Evolutionary conservation across 2,797 vertebrate species (phyloP).

Genomic region (Chaenodraco wilsoni): DNA sequence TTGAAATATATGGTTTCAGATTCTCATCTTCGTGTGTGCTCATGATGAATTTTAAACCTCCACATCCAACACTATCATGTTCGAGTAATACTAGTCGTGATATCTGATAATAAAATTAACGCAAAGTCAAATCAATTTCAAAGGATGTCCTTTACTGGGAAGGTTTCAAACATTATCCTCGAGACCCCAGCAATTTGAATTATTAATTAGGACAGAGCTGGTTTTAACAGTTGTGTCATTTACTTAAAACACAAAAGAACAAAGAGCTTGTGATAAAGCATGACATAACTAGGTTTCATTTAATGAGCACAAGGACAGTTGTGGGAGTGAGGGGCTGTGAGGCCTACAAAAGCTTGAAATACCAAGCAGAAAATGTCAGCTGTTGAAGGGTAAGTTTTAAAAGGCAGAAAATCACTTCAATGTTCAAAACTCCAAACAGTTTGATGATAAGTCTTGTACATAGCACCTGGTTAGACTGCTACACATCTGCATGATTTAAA

Average conservation of each 20-base stretch:
- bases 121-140: slow-evolving; percentile 4
- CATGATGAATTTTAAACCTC: background rate
- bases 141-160: background rate
- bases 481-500: background rate
- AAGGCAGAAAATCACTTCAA: background rate
- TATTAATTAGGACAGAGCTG: slow-evolving; percentile 8
- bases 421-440: background rate
- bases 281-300: slow-evolving; percentile 44
- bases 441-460: background rate
- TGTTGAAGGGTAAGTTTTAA: background rate
- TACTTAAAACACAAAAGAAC: slow-evolving; percentile 24
- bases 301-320: slow-evolving; percentile 39
- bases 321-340: background rate
- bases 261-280: slow-evolving; percentile 17
- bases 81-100: background rate
- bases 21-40: background rate
- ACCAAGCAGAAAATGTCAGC: background rate
- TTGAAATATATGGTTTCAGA: slow-evolving; percentile 5
- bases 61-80: background rate
- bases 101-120: slow-evolving; percentile 3
- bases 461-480: background rate
- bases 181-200: background rate
- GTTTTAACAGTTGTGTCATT: slow-evolving; percentile 19
- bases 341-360: background rate
- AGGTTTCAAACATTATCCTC: slow-evolving; percentile 10